Evolutionary conservation across 2,113 vertebrate species (phyloP), one percentile per base, ranked within the genome.

Genomic region (Oryzias javanicus): DNA sequence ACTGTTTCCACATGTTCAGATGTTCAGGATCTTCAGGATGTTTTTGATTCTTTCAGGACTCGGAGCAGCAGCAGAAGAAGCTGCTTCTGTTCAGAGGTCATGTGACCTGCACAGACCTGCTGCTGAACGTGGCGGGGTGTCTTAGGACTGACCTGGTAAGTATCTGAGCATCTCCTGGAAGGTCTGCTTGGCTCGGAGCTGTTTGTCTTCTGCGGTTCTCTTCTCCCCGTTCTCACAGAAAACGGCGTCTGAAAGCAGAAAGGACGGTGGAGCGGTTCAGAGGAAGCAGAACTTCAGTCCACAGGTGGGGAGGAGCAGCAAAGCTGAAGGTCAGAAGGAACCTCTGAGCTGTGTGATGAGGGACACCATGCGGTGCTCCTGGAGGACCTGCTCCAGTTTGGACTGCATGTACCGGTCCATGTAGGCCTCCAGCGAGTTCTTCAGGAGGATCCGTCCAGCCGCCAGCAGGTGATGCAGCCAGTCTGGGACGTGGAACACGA

Each of bases 121-220:
- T n/a, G 22, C 2, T 22, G 22, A 22, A 22, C 22, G 22, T 22
- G 22, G 3, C n/a, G n/a, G 22, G 22, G 22, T 22, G 22, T 22
- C 22, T 22, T 2, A 22, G 3, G 22, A 18, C 62, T 0, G 24
- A 98, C 97, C 97, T 93, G 96, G 96, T 76, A 98, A 85, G 77
- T 96, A 99, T 70, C 84, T 92, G 90, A 95, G 94, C 96, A 99
- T 99, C 88, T 95, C 94, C 64, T 98, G 92, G 69, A 99, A 97
- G 4, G 95, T 95, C 81, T 90, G 85, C 83, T 97, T 95, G 80
- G 97, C 97, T 80, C 96, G 69, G 74, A 83, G 85, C 63, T 91
- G 93, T 65, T 94, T 95, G 67, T 94, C 93, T 72, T 92, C 90
- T 0, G 80, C 46, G 4, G 90, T 91, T 8, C 95, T 89, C 53